Evolutionary conservation across 2,888 invertebrate genomes (phyloP), one percentile per base, ranked within the genome.

Genomic region (Octodonta nipae): DNA sequence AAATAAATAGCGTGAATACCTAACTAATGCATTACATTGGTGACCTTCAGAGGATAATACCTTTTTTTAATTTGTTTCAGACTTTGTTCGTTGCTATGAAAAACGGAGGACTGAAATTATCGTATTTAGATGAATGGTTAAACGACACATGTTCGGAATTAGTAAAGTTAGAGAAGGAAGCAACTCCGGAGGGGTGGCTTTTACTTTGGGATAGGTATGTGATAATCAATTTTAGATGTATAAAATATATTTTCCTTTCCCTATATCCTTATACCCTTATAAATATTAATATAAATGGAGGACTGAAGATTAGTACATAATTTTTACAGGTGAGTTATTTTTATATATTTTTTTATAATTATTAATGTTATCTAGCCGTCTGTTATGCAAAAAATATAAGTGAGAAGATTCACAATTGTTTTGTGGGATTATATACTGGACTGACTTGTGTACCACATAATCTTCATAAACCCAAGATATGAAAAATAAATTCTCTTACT

Each of bases 171-270:
- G 78, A 78, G 59, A 65, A 68, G 54, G 71, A 71, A 38, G 74
- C 75, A 8, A 71, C 75, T 22, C 78, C 78, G 15, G 61, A 65
- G 25, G 76, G 76, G 49, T 78, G 78, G 78, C 66, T 67, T 48
- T 73, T 77, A 56, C 69, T 73, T 53, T 79, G 78, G 78, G 75
- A 78, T 71, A 78, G 77, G 78, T 78, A 78, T 63, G 67, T 61
- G 36, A 56, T 56, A 10, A 12, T 17, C 7, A 5, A 13, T n/a
- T 15, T 28, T 13, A 13, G 6, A 4, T n/a, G 5, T 10, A 4
- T 25, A 5, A 11, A 12, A 4, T 4, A 10, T 25, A 5, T 25
- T n/a, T 25, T 8, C 7, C 13, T 10, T 25, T 5, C 10, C 25
- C 10, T 25, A 6, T 25, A 5, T 3, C 10, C 4, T 14, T 15